Evolutionary conservation across 2,113 vertebrate species (phyloP).

Genomic region (Dissostichus mawsoni): DNA sequence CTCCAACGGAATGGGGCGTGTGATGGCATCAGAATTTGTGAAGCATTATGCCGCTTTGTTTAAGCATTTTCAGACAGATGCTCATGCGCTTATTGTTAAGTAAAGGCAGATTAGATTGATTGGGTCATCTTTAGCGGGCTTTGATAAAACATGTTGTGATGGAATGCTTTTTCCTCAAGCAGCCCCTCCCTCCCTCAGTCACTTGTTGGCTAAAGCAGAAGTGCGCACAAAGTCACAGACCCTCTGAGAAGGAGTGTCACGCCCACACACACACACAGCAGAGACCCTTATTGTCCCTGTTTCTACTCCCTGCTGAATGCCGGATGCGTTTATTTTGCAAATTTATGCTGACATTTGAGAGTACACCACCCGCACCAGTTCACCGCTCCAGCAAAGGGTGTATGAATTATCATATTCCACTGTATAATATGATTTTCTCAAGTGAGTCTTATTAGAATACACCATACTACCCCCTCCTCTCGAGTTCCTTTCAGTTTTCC

Average conservation of each 20-base stretch:
- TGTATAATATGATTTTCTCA: conserved; percentile 85
- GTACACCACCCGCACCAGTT: conserved; percentile 81
- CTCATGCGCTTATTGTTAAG: conserved; percentile 51
- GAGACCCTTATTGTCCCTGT: conserved; percentile 75
- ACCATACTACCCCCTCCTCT: conserved; percentile 62
- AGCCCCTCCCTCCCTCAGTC: conserved; percentile 3
- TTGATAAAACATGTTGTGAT: conserved; percentile 51
- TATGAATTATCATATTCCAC: conserved; percentile 84
- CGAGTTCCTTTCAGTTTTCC: conserved; percentile 50
- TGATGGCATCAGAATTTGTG: conserved; percentile 28
- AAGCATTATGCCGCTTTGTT: conserved; percentile 59
- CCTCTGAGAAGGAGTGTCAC: conserved; percentile 46
- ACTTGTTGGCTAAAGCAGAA: conserved; percentile 62
- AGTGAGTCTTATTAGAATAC: conserved; percentile 80
- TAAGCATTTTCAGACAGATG: conserved; percentile 64
- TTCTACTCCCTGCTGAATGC: conserved; percentile 80
- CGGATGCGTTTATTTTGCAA: conserved; percentile 85
- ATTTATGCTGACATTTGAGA: conserved; percentile 89
- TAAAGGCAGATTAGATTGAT: conserved; percentile 63
- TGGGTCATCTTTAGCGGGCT: conserved; percentile 59
- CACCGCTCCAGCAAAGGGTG: conserved; percentile 80
- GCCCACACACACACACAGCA: conserved; percentile 53
- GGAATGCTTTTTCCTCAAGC: conserved; percentile 21
- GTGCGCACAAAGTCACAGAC: conserved; percentile 38
- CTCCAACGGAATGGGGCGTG: conserved; percentile 31